Evolutionary conservation across 2,888 invertebrate species (phyloP), one percentile per base, ranked within the genome.

Genomic region (Ametastegia equiseti): DNA sequence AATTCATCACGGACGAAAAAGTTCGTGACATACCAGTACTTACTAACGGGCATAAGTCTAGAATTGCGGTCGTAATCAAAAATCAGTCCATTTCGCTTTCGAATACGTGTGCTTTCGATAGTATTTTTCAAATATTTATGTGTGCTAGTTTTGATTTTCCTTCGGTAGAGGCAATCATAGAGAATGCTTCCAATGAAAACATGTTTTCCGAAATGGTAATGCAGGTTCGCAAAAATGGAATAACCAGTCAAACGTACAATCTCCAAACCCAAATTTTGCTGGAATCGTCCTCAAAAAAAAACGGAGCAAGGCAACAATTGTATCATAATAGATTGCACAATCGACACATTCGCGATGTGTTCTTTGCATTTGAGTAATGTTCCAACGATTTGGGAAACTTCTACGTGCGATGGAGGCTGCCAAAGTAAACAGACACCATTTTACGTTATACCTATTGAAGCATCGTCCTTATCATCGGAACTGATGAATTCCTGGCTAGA

Each of bases 1-100:
- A 65, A 36, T 65, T 65, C n/a, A 65, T 65, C 36, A 36, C 65
- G 4, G 65, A 65, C n/a, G 65, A 36, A 65, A 65, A 65, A 36
- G 65, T 65, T 36, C 65, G 33, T 11, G 36, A 65, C 15, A 65
- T 65, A 1, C 65, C 36, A 5, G 27, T 65, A n/a, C 39, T 65
- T 1, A 65, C 65, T 13, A 65, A 65, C 39, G 65, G 65, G 9
- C 36, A 65, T 36, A 65, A n/a, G 9, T 23, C 65, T 7, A 36
- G n/a, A 36, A 65, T 33, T 65, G 65, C 65, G 2, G 65, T 65
- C 6, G 33, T 65, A 7, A 27, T 65, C 2, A 65, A 36, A 36
- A 15, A 36, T 65, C 65, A 65, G 65, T 65, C 65, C 7, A 5
- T 65, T 36, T 65, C 65, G 5, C 65, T 65, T 15, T 65, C 36